phyloP scores from a whole-genome alignment of 2,888 invertebrate species.

The Oithona nana region DNA sequence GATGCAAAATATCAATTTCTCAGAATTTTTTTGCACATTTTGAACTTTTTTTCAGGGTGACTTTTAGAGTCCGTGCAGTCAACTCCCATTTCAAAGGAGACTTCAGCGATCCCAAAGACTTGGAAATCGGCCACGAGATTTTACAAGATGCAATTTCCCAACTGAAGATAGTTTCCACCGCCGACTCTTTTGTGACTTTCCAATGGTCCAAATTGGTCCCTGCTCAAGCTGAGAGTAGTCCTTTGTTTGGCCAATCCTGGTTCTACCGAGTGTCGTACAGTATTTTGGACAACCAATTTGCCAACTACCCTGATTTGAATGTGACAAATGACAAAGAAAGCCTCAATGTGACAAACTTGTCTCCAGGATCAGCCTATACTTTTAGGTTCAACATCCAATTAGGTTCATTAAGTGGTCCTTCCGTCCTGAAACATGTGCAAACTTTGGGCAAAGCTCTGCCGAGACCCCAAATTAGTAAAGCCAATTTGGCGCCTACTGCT shows the following conservation, averaged over 20 bases:
- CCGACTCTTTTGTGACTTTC: not conserved
- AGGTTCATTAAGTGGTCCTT: conserved; percentile 20
- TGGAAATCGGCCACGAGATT: not conserved
- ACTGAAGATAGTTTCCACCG: not conserved
- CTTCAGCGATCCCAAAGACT: not conserved
- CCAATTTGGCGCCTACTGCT: conserved; percentile 33
- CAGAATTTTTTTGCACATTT: not conserved
- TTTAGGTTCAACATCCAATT: conserved; percentile 26
- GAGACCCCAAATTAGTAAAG: conserved; percentile 20
- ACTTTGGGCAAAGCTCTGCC: conserved; percentile 22
- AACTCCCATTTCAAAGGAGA: not conserved
- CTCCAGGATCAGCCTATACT: conserved; percentile 35
- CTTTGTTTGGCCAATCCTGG: not conserved
- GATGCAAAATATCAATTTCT: too few species aligned
- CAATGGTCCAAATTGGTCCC: not conserved
- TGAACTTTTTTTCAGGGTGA: not conserved
- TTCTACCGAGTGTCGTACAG: not conserved
- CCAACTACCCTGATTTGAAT: not conserved
- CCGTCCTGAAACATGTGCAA: conserved; percentile 18
- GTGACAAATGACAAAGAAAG: not conserved
- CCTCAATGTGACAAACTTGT: conserved; percentile 34
- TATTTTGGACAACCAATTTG: conserved; percentile 3
- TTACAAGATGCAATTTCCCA: not conserved
- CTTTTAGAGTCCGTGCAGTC: not conserved
- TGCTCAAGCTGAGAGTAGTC: not conserved